A percentile compares a stretch with the other conserved stretches of the same genome.
Conservation (phyloP, 92 coral and sea anemone species). For the Epizoanthus illoricatus region DNA sequence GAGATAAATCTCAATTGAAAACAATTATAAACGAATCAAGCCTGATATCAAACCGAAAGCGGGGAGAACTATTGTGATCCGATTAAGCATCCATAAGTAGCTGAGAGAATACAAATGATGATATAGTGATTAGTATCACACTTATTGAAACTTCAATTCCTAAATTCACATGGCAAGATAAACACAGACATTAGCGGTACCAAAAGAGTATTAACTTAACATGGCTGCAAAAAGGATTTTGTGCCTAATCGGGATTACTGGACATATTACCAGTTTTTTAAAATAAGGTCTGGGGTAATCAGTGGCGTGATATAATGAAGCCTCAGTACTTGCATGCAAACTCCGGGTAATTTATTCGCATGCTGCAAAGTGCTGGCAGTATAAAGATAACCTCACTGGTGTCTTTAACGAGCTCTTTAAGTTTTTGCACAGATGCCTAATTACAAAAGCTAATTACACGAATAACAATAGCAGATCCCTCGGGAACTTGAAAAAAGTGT, state of each 20-base stretch:
- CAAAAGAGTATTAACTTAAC: too few species aligned
- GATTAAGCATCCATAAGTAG: not conserved
- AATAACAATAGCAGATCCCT: not conserved
- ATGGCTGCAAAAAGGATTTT: too few species aligned
- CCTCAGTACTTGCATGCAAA: not conserved
- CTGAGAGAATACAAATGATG: not conserved
- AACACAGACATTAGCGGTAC: too few species aligned
- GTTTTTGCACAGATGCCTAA: constrained; percentile 32
- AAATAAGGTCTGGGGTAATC: not conserved
- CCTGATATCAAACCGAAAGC: too few species aligned
- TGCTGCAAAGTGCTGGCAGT: not conserved
- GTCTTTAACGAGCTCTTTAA: constrained; percentile 11
- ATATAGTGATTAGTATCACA: too few species aligned
- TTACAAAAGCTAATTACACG: not conserved
- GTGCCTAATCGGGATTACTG: not conserved
- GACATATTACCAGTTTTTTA: not conserved
- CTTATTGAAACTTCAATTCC: too few species aligned
- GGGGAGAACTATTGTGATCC: not conserved
- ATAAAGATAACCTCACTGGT: not conserved
- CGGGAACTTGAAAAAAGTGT: not conserved
- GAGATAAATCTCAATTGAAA: constrained; percentile 5
- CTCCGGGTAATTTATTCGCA: not conserved
- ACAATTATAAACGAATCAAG: not conserved
- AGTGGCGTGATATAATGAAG: not conserved
- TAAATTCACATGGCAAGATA: too few species aligned